Conservation (phyloP, 2,113 vertebrate genomes). For the Cynopterus brachyotis region DNA sequence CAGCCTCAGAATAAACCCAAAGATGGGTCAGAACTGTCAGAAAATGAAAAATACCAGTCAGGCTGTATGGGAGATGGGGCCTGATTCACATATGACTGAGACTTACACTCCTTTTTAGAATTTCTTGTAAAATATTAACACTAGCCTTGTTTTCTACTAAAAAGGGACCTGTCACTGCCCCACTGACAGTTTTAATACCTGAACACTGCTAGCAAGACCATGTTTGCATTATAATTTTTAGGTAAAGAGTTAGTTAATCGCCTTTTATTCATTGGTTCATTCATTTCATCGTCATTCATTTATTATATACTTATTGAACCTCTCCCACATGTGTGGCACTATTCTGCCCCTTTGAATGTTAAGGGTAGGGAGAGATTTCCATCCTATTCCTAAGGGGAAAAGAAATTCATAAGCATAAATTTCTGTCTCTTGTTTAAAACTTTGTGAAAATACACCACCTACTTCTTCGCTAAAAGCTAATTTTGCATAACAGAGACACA, state of each 20-base stretch:
- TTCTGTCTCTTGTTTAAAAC: slow-evolving; percentile 29
- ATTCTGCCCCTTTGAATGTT: background rate
- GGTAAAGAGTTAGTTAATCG: background rate
- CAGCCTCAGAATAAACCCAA: background rate
- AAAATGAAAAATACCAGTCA: background rate
- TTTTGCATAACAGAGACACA: slow-evolving; percentile 41
- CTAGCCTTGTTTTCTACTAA: background rate
- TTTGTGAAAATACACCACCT: background rate
- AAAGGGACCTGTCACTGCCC: background rate
- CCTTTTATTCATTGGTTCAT: background rate
- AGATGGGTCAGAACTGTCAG: rapidly evolving
- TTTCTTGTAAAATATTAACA: background rate
- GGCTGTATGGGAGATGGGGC: no score
- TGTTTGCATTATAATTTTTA: background rate
- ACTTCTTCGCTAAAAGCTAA: slow-evolving; percentile 45
- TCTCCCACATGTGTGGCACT: rapidly evolving
- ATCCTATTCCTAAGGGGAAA: background rate
- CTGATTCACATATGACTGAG: no score
- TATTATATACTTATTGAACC: background rate
- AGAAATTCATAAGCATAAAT: background rate
- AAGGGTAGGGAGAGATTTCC: background rate
- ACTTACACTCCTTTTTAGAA: background rate
- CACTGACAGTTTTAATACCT: background rate
- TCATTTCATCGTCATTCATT: background rate
- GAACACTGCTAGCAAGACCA: background rate